Percentiles rank a stretch among this genome's conserved stretches.
Evolutionary conservation across 2,113 vertebrate genomes (phyloP).

Genomic region (Carollia perspicillata): DNA sequence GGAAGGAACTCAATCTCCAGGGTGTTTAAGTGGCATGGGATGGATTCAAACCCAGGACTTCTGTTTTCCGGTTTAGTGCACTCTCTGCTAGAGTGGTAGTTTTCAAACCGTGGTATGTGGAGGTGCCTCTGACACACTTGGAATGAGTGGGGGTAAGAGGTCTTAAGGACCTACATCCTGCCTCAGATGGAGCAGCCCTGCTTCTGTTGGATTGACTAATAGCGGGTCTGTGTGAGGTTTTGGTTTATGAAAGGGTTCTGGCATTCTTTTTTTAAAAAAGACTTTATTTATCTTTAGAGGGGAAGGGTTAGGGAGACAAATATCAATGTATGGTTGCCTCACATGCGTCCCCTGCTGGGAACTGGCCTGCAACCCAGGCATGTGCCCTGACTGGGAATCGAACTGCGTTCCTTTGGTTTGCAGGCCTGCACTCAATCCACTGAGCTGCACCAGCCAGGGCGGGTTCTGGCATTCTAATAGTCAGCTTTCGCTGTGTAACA

Average conservation of each 20-base stretch:
- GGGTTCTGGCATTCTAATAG: neutral
- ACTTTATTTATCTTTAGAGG: too few species aligned
- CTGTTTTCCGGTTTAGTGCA: neutral
- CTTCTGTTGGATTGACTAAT: neutral
- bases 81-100: neutral
- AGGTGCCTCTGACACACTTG: neutral
- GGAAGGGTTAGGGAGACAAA: too few species aligned
- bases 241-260: neutral
- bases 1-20: neutral
- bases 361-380: too few species aligned
- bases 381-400: too few species aligned
- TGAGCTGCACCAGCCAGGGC: too few species aligned
- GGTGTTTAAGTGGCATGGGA: neutral
- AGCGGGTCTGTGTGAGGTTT: neutral
- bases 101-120: neutral
- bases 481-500: neutral
- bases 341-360: too few species aligned
- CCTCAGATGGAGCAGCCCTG: neutral
- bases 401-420: too few species aligned
- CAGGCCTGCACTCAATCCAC: too few species aligned
- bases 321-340: too few species aligned
- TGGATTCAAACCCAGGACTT: neutral
- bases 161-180: neutral
- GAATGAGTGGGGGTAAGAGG: neutral
- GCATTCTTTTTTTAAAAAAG: too few species aligned